These are phyloP conservation scores for Arnoldichthys spilopterus DNA, from an alignment of 2,797 vertebrate species.

Conservation along the genomic window DNA sequence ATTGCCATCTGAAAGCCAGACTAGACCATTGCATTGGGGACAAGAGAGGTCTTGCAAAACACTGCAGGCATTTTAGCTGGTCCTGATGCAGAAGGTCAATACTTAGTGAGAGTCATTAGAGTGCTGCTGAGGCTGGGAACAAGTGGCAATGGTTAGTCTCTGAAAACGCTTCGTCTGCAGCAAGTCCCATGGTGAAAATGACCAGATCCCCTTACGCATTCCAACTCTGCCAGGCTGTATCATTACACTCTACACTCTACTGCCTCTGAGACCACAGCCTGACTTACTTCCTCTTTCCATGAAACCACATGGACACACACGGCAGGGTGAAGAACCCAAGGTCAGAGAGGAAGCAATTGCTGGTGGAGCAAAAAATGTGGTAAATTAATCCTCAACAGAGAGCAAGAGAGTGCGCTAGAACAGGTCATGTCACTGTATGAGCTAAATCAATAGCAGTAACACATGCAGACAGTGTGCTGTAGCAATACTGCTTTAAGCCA, in stretches of 20 bases:
- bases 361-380: constrained; percentile 10
- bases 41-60: constrained; percentile 13
- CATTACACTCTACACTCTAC: constrained; percentile 13
- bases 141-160: constrained; percentile 13
- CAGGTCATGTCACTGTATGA: constrained; percentile 25
- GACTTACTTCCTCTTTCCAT: constrained; percentile 19
- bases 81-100: constrained; percentile 31
- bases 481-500: constrained; percentile 20
- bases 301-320: neutral
- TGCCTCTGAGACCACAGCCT: constrained; percentile 1
- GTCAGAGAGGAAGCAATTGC: constrained; percentile 48
- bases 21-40: constrained; percentile 30
- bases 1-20: constrained; percentile 31
- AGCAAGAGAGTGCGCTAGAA: neutral
- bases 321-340: constrained; percentile 11
- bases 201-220: constrained; percentile 17
- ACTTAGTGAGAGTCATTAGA: constrained; percentile 43
- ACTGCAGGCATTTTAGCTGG: constrained; percentile 22
- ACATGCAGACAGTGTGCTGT: neutral
- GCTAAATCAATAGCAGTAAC: constrained; percentile 42
- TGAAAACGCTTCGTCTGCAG: constrained; percentile 6
- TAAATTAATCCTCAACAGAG: constrained; percentile 16
- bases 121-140: constrained; percentile 10
- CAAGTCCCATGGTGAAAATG: constrained; percentile 25
- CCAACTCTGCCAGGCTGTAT: neutral